These are phyloP conservation scores for Tetragnatha montana DNA, from an alignment of 2,888 invertebrate species.

Conservation along the genomic window DNA sequence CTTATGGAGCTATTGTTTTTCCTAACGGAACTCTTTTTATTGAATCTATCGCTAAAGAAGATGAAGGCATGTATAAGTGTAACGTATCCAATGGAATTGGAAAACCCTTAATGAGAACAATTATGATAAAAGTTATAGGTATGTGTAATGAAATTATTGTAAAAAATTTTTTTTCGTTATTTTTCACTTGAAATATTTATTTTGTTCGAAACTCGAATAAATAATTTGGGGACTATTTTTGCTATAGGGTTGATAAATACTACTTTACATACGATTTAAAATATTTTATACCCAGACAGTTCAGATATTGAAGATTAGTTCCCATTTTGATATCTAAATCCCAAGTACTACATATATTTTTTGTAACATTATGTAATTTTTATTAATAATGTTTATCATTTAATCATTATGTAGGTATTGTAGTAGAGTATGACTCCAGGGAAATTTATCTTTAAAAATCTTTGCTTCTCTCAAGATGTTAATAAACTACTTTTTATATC, in stretches of 20 bases:
- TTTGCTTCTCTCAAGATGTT: too few relatives aligned
- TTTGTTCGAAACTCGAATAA: not conserved
- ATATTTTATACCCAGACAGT: too few relatives aligned
- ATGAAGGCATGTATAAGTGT: conserved; percentile 60
- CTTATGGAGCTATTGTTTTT: not conserved
- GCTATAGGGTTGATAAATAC: not conserved
- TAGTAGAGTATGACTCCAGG: too few relatives aligned
- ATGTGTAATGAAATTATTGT: not conserved
- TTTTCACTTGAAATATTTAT: not conserved
- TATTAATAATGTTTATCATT: too few relatives aligned
- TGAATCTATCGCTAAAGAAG: conserved; percentile 24
- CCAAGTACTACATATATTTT: too few relatives aligned
- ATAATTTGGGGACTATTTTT: not conserved
- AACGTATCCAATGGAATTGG: conserved; percentile 60
- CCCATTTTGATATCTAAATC: too few relatives aligned
- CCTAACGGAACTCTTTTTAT: conserved; percentile 34
- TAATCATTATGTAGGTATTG: too few relatives aligned
- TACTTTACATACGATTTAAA: not conserved
- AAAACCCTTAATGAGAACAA: conserved; percentile 33
- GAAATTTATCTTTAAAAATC: too few relatives aligned
- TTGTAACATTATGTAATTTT: too few relatives aligned
- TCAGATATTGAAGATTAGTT: too few relatives aligned
- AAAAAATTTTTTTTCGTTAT: too few relatives aligned
- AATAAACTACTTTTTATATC: too few relatives aligned
- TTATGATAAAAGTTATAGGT: conserved; percentile 57